Evolutionary conservation across 2,888 invertebrate genomes (phyloP), one percentile per base, ranked within the genome.

Genomic region (Pantelozetes paolii): DNA sequence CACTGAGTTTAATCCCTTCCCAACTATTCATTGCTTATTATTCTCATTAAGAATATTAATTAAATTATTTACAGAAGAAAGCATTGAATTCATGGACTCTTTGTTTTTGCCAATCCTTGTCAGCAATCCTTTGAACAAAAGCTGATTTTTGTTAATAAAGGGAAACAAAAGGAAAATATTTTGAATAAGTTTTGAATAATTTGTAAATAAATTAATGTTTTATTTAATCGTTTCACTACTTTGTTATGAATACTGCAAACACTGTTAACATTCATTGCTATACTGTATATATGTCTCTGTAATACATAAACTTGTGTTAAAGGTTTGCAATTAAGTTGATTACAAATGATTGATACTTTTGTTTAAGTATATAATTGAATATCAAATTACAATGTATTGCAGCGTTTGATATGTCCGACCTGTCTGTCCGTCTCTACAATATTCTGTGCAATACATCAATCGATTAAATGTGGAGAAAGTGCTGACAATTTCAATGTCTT

Each of bases 321-420:
- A 57, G 15, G 6, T 23, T 57, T 26, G 26, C 20, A 18, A 28
- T 57, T 23, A 57, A 9, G 6, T 26, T 23, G 57, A 59, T 59
- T 59, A 59, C 30, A 50, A 57, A 54, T 59, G 9, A 59, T 59
- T 50, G n/a, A 59, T 59, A 59, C 59, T 59, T 59, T 59, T 15
- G 28, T 59, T 59, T 30, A 1, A 28, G 59, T 59, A 59, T 30
- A 59, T 59, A 59, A 59, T 30, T 59, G 18, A 30, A 59, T 54
- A 54, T 3, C 54, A 54, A 54, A 54, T 54, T 54, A 54, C 9
- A 54, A 20, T 45, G 6, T 59, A 59, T 59, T 59, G 30, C 30
- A 28, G 13, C 30, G 18, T 30, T 57, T 59, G 59, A 59, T 59
- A 59, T 59, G 59, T 59, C 59, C 59, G 59, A 59, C 59, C 59